Evolutionary conservation across 1,140 invertebrate genomes (phyloP).

Genomic region (Heliconius hermathena): DNA sequence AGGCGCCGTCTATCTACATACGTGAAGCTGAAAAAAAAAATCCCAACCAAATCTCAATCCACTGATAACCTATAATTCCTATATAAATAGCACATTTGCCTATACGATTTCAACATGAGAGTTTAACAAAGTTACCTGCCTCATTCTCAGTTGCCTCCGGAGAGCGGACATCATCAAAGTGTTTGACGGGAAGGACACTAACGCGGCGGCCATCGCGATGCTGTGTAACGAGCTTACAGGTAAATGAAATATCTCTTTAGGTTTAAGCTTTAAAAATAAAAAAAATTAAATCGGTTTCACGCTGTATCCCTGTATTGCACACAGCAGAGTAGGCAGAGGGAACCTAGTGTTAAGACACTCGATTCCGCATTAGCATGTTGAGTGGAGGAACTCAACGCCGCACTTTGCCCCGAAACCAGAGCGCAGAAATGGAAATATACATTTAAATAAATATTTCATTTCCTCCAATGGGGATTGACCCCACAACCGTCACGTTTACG

Average conservation of each 20-base stretch:
- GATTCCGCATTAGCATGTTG: too few relatives aligned
- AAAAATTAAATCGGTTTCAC: too few relatives aligned
- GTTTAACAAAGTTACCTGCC: conserved; percentile 36
- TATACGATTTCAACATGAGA: not conserved
- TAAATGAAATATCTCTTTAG: conserved; percentile 38
- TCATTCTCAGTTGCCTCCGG: conserved; percentile 87
- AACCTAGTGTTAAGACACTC: too few relatives aligned
- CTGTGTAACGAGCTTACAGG: conserved; percentile 88
- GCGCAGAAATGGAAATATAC: too few relatives aligned
- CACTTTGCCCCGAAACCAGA: too few relatives aligned
- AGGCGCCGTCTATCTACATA: too few relatives aligned
- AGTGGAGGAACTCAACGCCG: too few relatives aligned
- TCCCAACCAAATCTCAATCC: not conserved
- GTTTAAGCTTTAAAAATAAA: not conserved
- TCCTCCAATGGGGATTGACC: too few relatives aligned
- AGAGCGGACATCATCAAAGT: conserved; percentile 91
- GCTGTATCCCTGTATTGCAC: too few relatives aligned
- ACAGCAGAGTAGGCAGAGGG: too few relatives aligned
- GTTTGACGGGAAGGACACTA: conserved; percentile 86
- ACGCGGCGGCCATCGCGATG: conserved; percentile 88
- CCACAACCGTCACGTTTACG: too few relatives aligned
- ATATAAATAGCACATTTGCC: not conserved
- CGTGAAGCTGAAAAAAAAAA: not conserved
- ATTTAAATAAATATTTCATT: too few relatives aligned
- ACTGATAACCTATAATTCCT: not conserved